Conservation (phyloP, 2,888 invertebrate species). For the Tetragonula carbonaria region DNA sequence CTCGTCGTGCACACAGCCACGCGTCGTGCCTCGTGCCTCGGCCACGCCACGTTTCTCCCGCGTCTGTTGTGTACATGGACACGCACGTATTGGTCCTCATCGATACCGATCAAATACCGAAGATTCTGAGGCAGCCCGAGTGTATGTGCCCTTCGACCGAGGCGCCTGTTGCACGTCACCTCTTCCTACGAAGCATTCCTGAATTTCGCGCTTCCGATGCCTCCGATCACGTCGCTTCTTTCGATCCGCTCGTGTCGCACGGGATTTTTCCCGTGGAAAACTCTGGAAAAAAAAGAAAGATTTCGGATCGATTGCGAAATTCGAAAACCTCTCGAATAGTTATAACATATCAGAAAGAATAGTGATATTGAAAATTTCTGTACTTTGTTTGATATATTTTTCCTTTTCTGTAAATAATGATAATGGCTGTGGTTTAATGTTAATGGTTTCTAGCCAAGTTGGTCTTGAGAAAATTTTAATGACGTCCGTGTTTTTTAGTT, state of each 20-base stretch:
- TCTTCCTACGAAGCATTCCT: conserved; percentile 69
- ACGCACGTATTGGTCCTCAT: conserved; percentile 73
- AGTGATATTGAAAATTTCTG: too few species aligned
- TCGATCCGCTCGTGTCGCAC: too few species aligned
- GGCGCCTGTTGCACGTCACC: conserved; percentile 73
- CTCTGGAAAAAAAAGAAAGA: background rate
- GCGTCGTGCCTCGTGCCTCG: conserved; percentile 42
- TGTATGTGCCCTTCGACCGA: conserved; percentile 70
- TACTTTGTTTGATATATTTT: too few species aligned
- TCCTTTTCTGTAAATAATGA: too few species aligned
- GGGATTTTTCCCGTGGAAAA: background rate
- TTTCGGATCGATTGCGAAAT: background rate
- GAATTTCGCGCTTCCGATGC: conserved; percentile 63
- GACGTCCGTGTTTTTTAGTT: background rate
- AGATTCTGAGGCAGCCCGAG: conserved; percentile 81
- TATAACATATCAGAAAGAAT: too few species aligned
- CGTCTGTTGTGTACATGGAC: conserved; percentile 70
- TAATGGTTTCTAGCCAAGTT: too few species aligned
- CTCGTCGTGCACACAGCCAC: conserved; percentile 65
- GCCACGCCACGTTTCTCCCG: conserved; percentile 57
- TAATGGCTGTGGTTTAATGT: too few species aligned
- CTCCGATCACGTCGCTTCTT: conserved; percentile 25
- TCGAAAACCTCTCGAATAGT: too few species aligned
- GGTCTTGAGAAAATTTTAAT: too few species aligned
- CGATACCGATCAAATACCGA: conserved; percentile 82